Evolutionary conservation across 92 coral and sea anemone species (phyloP), one percentile per base, ranked within the genome.

Genomic region (Virgularia gustaviana): DNA sequence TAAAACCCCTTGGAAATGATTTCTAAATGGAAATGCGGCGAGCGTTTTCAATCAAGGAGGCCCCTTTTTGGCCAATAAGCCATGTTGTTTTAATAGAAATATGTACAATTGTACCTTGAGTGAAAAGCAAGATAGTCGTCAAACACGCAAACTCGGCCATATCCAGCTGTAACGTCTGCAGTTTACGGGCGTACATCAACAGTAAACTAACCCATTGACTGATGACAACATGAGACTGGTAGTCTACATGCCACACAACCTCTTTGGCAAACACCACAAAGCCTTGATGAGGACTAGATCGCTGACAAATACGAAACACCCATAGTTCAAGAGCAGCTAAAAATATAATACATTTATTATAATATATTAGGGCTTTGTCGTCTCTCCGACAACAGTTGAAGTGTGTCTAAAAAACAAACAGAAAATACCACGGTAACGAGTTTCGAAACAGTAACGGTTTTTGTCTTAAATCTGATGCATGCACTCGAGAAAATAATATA

Each of bases 251-350:
- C 75, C 75, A 68, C 16, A 68, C 75, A 19, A 68, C 75, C 51
- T 68, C 75, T 22, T 68, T 68, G 75, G 75, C 75, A 22, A 68
- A 68, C 45, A 68, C 75, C 19, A 68, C 75, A 35, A 68, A 68
- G 22, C 75, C 75, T 68, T 68, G 75, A 33, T 68, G 75, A 6
- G 75, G 75, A 32, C 75, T 68, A 0, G 75, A 68, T 3, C 75
- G 54, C 25, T 68, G 75, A 22, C 75, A 68, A 4, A 68, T 68
- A 13, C 75, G 32, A 32, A 68, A 68, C 9, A 68, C 75, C 75
- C 75, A 68, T 11, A 68, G 75, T 33, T 68, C 75, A 16, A 68
- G 55, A 9, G 75, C 75, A 63, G 94, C 99, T 94, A 65, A 0
- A 41, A 51, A 23, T 25, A 11, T 3, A 32, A 13, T 36, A 38